phyloP scores from a whole-genome alignment of 2,797 vertebrate species.

The Chaetodon trifasciatus region DNA sequence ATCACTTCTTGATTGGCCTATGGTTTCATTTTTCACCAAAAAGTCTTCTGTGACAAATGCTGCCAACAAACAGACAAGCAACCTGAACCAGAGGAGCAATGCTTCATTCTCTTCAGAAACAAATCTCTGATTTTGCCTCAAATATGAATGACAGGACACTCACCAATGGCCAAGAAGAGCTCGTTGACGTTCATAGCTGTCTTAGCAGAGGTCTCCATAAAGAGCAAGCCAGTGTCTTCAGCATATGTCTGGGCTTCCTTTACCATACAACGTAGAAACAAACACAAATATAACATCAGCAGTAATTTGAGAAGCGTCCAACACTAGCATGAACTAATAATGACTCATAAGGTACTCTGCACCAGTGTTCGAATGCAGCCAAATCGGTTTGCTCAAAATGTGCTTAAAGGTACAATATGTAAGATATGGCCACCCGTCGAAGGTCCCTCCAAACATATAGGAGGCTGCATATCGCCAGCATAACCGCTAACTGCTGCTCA shows the following conservation, averaged over 20 bases:
- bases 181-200: slow-evolving; percentile 92
- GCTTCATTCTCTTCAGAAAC: neutral
- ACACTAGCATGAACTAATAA: neutral
- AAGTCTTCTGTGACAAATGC: slow-evolving; percentile 6
- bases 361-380: neutral
- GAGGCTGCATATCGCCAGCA: no score
- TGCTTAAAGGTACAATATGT: neutral
- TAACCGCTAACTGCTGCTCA: no score
- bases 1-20: neutral
- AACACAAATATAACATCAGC: neutral
- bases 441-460: no score
- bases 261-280: slow-evolving; percentile 19
- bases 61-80: neutral
- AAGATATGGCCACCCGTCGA: no score
- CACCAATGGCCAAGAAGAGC: slow-evolving; percentile 91
- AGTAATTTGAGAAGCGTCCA: neutral
- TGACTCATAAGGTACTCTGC: neutral
- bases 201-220: slow-evolving; percentile 92
- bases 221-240: slow-evolving; percentile 90
- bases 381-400: neutral
- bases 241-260: slow-evolving; percentile 90
- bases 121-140: neutral
- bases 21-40: neutral
- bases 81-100: neutral
- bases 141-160: slow-evolving; percentile 40